Evolutionary conservation across 2,797 vertebrate genomes (phyloP).

Genomic region (Sciurus carolinensis): DNA sequence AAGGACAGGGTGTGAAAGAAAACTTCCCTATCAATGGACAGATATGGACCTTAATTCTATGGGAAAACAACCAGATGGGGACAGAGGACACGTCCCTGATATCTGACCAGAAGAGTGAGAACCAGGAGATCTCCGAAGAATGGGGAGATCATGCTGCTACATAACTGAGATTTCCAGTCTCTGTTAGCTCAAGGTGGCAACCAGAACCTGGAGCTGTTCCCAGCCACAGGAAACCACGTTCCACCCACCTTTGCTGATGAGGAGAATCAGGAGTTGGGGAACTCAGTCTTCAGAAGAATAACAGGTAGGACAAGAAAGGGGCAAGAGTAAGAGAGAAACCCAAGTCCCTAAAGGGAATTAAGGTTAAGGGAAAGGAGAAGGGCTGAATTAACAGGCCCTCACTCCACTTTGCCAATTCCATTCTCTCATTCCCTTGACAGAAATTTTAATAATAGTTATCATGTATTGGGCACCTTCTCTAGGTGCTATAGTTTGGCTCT

Average conservation of each 20-base stretch:
- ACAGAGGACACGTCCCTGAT: slow-evolving; percentile 28
- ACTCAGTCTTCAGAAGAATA: neutral
- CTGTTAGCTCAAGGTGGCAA: slow-evolving; percentile 74
- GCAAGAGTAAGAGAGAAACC: neutral
- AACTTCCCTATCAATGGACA: slow-evolving; percentile 57
- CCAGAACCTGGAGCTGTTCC: slow-evolving; percentile 35
- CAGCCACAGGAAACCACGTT: neutral
- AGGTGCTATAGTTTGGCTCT: too few relatives aligned
- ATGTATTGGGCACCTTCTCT: neutral
- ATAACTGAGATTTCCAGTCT: slow-evolving; percentile 28
- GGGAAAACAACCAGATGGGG: slow-evolving; percentile 26
- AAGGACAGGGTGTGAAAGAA: slow-evolving; percentile 75
- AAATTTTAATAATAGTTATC: neutral
- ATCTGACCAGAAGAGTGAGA: neutral
- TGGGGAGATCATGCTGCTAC: neutral
- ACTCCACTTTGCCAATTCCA: accelerated
- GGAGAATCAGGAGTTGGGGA: neutral
- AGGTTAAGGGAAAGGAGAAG: neutral
- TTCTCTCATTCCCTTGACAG: neutral
- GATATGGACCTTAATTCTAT: slow-evolving; percentile 46
- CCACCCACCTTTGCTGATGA: neutral
- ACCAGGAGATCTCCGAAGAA: neutral
- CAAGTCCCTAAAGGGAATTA: neutral
- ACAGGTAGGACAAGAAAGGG: neutral
- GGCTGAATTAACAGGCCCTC: neutral